Evolutionary conservation across 2,113 vertebrate genomes (phyloP), one percentile per base, ranked within the genome.

Genomic region (Tor tambroides): DNA sequence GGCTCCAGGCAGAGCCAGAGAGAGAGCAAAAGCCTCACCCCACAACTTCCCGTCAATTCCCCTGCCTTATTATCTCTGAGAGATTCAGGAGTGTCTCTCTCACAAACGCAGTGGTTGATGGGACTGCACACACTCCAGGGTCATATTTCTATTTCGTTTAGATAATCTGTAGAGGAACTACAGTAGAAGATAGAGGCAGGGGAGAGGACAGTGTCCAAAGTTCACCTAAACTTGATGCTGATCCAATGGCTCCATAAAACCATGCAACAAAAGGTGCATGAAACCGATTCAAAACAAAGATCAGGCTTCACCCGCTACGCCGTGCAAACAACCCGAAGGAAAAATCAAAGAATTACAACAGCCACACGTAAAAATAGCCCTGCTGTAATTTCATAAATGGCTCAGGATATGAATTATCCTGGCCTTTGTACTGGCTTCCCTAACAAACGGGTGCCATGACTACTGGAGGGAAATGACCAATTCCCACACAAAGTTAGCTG

Each of bases 211-310:
- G 43, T 86, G 92, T 91, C 54, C 92, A 94, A 94, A 93, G 94
- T 94, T 94, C 90, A 83, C 74, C 89, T 92, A 92, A 93, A 93
- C 89, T 91, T 67, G 79, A 87, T 9, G n/a, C 6, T 21, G 78
- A 84, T 90, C 86, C 11, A 1, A 87, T 59, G 49, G 49, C 5
- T 21, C 19, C 51, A 49, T 11, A 43, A 67, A 67, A 65, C 49
- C 14, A 4, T 51, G 49, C 79, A 43, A 81, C 21, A 65, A 65
- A 26, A 26, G 41, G 6, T 17, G 38, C n/a, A 19, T 1, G 23
- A 67, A 82, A 23, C 8, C 1, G 26, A 26, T 12, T 49, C 41
- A 69, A 82, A 82, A 43, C 59, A 82, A 11, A 46, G 80, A 38
- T 65, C 38, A 82, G 80, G 38, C 38, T 2, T 69, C 26, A 12